A percentile compares a stretch with the other conserved stretches of the same genome.
These are phyloP conservation scores for Chlamydotis undulata DNA, from an alignment of 2,113 vertebrate species.

Conservation along the genomic window DNA sequence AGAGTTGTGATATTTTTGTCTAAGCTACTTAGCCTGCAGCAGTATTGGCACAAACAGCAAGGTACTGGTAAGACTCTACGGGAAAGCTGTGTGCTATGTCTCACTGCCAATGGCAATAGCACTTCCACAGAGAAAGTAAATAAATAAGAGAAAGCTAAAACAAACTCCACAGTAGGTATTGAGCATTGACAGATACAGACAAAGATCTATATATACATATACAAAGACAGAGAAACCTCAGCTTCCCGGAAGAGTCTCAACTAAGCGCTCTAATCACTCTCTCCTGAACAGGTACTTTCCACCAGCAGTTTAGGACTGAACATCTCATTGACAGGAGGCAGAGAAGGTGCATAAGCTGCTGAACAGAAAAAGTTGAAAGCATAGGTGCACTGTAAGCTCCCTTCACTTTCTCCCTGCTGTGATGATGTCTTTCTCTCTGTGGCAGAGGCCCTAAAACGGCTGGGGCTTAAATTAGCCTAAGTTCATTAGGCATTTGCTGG, in stretches of 20 bases:
- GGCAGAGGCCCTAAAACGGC: neutral
- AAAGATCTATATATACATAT: neutral
- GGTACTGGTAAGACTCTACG: neutral
- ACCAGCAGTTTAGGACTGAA: neutral
- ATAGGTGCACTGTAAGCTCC: neutral
- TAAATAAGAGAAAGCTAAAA: neutral
- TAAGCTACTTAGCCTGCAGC: neutral
- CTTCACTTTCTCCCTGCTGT: rapidly evolving
- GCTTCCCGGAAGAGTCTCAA: neutral
- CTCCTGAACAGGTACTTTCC: neutral
- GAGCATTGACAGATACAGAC: neutral
- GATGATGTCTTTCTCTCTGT: neutral
- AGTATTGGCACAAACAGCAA: neutral
- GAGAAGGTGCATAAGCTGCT: neutral
- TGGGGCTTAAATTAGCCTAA: neutral
- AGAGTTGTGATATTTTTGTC: neutral
- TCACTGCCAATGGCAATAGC: neutral
- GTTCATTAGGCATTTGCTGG: neutral
- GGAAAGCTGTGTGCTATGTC: neutral
- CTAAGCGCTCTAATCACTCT: neutral
- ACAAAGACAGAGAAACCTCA: neutral
- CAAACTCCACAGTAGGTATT: neutral
- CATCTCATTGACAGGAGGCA: neutral
- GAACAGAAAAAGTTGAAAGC: rapidly evolving
- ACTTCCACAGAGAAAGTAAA: neutral